These are phyloP conservation scores for Luffia ferchaultella DNA, from an alignment of 2,888 invertebrate genomes.

Conservation along the genomic window DNA sequence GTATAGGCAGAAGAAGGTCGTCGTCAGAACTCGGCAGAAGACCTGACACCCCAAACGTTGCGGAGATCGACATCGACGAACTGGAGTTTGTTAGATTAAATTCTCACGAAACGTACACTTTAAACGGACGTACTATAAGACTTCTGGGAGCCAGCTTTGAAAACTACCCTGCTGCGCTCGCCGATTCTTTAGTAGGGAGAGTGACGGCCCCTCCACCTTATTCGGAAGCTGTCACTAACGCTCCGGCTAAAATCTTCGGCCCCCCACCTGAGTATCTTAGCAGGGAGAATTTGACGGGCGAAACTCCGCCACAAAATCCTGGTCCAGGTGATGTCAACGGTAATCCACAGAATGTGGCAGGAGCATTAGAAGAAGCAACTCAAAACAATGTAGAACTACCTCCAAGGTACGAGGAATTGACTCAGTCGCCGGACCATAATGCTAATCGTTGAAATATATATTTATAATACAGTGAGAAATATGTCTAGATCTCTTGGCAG, in stretches of 20 bases:
- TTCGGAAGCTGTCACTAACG: conserved; percentile 33
- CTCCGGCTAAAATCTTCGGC: conserved; percentile 41
- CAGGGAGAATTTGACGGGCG: conserved; percentile 21
- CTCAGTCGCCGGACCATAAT: background rate
- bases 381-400: conserved; percentile 46
- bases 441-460: background rate
- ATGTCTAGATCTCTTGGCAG: no score
- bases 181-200: conserved; percentile 15
- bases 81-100: conserved; percentile 38
- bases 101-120: conserved; percentile 45
- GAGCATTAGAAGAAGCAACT: conserved; percentile 33
- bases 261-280: conserved; percentile 45
- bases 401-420: conserved; percentile 44
- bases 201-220: conserved; percentile 40
- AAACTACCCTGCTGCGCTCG: conserved; percentile 30
- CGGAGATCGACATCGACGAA: conserved; percentile 38
- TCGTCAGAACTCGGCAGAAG: conserved; percentile 19
- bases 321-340: background rate
- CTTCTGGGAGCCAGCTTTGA: conserved; percentile 48
- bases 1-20: conserved; percentile 11
- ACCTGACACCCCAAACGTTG: conserved; percentile 48
- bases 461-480: no score
- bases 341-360: conserved; percentile 9
- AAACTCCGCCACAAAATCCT: background rate
- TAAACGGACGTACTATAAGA: conserved; percentile 49